phyloP scores from a whole-genome alignment of 2,888 invertebrate genomes.

The Lordiphosa andalusiaca region DNA sequence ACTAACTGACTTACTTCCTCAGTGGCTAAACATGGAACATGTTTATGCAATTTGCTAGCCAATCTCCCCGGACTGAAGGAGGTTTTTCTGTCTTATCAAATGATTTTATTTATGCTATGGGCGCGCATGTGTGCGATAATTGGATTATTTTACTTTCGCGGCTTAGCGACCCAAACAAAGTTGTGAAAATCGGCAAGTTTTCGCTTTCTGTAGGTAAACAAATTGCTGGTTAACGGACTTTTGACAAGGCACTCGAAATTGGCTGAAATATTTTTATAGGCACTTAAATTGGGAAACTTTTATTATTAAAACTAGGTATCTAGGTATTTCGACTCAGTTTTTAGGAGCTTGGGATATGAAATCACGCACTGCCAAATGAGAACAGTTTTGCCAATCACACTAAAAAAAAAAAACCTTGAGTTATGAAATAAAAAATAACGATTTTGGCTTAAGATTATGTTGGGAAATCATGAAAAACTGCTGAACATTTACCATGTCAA shows the following conservation, averaged over 20 bases:
- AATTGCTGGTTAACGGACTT: slow-evolving; percentile 17
- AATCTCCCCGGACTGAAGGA: slow-evolving; percentile 7
- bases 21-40: slow-evolving; percentile 45
- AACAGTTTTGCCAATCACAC: no score
- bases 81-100: slow-evolving; percentile 64
- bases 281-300: no score
- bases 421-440: no score
- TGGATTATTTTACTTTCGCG: slow-evolving; percentile 75
- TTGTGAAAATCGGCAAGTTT: slow-evolving; percentile 71
- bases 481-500: no score
- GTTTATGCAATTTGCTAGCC: slow-evolving; percentile 63
- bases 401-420: no score
- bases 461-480: no score
- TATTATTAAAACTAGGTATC: no score
- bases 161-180: slow-evolving; percentile 64
- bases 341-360: no score
- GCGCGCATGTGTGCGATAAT: slow-evolving; percentile 71
- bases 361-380: no score
- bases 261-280: background rate
- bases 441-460: no score
- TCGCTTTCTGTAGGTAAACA: slow-evolving; percentile 56
- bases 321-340: no score
- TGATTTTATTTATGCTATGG: slow-evolving; percentile 72
- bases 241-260: slow-evolving; percentile 11
- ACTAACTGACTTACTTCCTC: slow-evolving; percentile 63